Base-by-base conservation (phyloP, 2,113 vertebrate genomes). In the Gymnobelideus leadbeateri region DNA sequence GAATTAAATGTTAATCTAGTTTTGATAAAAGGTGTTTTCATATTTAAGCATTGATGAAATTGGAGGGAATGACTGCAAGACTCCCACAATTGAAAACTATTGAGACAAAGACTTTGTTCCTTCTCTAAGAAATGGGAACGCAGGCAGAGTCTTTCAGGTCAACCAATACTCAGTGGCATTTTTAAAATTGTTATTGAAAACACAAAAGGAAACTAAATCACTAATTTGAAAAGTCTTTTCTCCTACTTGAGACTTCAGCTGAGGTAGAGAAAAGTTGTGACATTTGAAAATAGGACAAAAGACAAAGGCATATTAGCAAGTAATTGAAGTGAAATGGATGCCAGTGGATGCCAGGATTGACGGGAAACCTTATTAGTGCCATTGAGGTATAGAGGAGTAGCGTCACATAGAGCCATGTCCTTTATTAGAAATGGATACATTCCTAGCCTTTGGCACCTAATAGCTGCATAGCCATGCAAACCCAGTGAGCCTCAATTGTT, bases 281-380 rank as follows among this genome's bases (percentile, higher is more conserved):
- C 37, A 91, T 96, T 46, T 23, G 25, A 52, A 55, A 46, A 61
- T 0, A 91, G 24, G 31, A 51, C 31, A 93, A 53, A 91, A 93
- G 95, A 94, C 16, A 50, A 91, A 89, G 54, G 3, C 3, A 26
- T 43, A 3, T 47, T 91, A 91, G n/a, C 91, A 93, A 51, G 93
- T 26, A 43, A 43, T 8, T 91, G 68, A 84, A 84, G 68, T 43
- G 21, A 84, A 43, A 16, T n/a, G 37, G 16, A 19, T 57, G 24
- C 25, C 55, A 57, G 55, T 28, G 37, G 31, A 37, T 84, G 68
- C 68, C n/a, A 84, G 68, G n/a, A 43, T 84, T 84, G n/a, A 84
- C 19, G 23, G 7, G 19, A 84, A 84, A 84, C 5, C n/a, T 21
- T 84, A 43, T 6, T 84, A 84, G 68, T 21, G 14, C 68, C 16